phyloP scores from a whole-genome alignment of 23 tunicate genomes.

The Diplosoma virens region DNA sequence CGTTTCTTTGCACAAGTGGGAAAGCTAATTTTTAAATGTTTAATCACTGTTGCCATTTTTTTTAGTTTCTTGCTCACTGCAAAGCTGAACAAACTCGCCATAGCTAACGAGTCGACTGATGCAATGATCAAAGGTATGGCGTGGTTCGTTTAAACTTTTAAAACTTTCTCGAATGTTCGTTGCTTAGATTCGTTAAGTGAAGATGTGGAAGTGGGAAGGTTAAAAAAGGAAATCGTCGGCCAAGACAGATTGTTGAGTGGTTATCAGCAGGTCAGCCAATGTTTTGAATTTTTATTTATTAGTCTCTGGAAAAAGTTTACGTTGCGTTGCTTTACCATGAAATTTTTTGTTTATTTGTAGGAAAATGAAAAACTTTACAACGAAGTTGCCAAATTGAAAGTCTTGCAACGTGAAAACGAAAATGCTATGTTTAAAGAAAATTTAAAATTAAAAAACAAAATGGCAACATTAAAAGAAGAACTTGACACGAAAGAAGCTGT shows the following conservation, averaged over 20 bases:
- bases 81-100: slow-evolving; percentile 15
- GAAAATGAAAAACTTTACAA: slow-evolving; percentile 66
- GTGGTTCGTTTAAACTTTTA: no score
- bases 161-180: not conserved
- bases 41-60: no score
- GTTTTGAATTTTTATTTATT: no score
- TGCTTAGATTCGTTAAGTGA: slow-evolving; percentile 18
- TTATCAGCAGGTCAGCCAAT: slow-evolving; percentile 31
- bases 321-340: not conserved
- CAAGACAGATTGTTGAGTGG: slow-evolving; percentile 39
- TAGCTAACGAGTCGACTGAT: not conserved
- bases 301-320: not conserved
- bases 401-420: slow-evolving; percentile 52
- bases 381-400: slow-evolving; percentile 46
- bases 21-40: no score
- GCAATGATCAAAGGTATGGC: not conserved
- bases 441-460: slow-evolving; percentile 39
- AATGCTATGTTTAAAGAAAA: slow-evolving; percentile 74
- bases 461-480: slow-evolving; percentile 58
- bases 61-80: slow-evolving; percentile 39
- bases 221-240: slow-evolving; percentile 29
- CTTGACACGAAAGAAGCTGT: slow-evolving; percentile 25
- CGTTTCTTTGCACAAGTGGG: no score
- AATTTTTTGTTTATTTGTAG: not conserved
- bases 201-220: slow-evolving; percentile 4